These are phyloP conservation scores for Pocillopora grandis DNA, from an alignment of 92 coral and sea anemone genomes.

Conservation along the genomic window DNA sequence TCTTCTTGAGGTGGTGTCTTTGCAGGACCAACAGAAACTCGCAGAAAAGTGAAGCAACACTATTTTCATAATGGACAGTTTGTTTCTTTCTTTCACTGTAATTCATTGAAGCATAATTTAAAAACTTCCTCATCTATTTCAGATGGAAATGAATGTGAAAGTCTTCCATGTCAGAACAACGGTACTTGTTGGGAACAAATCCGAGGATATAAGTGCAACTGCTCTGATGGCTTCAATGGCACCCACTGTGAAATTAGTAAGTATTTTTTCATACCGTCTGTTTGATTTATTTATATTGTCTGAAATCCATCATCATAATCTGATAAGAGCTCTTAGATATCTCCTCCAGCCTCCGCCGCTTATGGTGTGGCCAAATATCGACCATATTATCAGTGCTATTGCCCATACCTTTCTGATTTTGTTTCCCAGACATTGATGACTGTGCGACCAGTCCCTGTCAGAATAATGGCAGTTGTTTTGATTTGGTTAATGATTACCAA, in stretches of 20 bases:
- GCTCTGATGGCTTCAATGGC: constrained; percentile 57
- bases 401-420: not conserved
- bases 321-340: too few species aligned
- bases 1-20: too few species aligned
- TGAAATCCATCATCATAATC: not conserved
- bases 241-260: constrained; percentile 53
- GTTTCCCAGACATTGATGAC: constrained; percentile 26
- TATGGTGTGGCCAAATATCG: too few species aligned
- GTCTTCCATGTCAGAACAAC: constrained; percentile 61
- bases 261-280: not conserved
- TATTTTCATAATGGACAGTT: too few species aligned
- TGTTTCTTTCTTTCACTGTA: not conserved
- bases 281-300: not conserved
- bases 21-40: too few species aligned
- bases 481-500: constrained; percentile 18
- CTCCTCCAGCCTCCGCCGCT: too few species aligned
- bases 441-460: constrained; percentile 16
- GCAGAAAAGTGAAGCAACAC: too few species aligned
- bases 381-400: not conserved
- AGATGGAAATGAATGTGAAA: constrained; percentile 64
- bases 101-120: not conserved
- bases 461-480: constrained; percentile 18
- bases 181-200: constrained; percentile 59
- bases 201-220: constrained; percentile 61
- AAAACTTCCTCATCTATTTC: not conserved